Conservation (phyloP, 2,797 vertebrate species). For the Rhinichthys osculus region DNA sequence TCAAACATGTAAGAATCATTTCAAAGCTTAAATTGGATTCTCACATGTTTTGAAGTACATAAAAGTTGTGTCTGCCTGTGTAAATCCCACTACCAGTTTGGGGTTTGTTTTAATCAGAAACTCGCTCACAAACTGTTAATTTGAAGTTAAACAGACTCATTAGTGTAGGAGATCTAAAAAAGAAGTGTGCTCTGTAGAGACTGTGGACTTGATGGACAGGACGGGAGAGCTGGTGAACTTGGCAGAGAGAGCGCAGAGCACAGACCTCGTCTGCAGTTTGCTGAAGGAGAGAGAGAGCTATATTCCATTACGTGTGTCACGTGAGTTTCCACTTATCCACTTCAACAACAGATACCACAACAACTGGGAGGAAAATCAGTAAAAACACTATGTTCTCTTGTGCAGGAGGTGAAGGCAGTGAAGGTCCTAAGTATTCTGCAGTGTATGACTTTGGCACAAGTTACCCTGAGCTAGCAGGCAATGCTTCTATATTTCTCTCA, state of each 20-base stretch:
- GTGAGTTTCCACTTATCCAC: slow-evolving; percentile 65
- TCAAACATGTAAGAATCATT: background rate
- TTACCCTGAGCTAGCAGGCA: slow-evolving; percentile 75
- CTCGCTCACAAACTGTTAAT: background rate
- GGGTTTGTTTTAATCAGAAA: background rate
- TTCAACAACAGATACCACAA: background rate
- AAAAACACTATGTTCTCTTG: background rate
- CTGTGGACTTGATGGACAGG: slow-evolving; percentile 75
- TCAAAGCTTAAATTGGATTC: background rate
- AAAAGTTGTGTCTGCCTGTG: background rate
- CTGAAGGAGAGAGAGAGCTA: slow-evolving; percentile 72
- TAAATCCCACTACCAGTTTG: background rate
- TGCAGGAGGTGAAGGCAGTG: slow-evolving; percentile 65
- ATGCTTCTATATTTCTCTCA: background rate
- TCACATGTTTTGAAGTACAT: background rate
- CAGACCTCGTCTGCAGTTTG: slow-evolving; percentile 67
- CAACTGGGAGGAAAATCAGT: background rate
- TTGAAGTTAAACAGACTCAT: background rate
- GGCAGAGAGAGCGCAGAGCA: slow-evolving; percentile 65
- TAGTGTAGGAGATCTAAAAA: background rate
- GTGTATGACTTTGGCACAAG: slow-evolving; percentile 69
- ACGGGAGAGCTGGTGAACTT: slow-evolving; percentile 71
- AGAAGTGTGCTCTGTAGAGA: slow-evolving; percentile 59
- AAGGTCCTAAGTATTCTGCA: slow-evolving; percentile 68
- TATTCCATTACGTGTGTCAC: slow-evolving; percentile 67